Evolutionary conservation across 2,888 invertebrate genomes (phyloP).

Genomic region (Chaetogeoica ovagalla): DNA sequence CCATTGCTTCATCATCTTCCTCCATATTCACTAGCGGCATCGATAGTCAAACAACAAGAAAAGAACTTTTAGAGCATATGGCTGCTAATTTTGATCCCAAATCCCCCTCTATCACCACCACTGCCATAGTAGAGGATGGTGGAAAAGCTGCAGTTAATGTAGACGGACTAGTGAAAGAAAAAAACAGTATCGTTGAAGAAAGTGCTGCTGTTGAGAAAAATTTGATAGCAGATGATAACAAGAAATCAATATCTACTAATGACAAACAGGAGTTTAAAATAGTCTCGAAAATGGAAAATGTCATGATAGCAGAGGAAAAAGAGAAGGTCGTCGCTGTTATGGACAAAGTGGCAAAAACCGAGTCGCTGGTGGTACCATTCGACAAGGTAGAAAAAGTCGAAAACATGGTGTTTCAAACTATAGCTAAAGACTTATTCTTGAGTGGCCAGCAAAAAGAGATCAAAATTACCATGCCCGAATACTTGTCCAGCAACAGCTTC

Average conservation of each 20-base stretch:
- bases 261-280: constrained; percentile 24
- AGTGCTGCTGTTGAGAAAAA: neutral
- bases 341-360: constrained; percentile 11
- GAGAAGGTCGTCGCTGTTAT: neutral
- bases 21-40: constrained; percentile 21
- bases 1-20: neutral
- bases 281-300: constrained; percentile 27
- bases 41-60: constrained; percentile 36
- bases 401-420: neutral
- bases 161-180: neutral
- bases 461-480: constrained; percentile 36
- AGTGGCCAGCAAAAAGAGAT: constrained; percentile 32
- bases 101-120: neutral
- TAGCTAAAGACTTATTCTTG: constrained; percentile 33
- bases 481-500: constrained; percentile 8
- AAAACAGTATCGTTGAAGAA: neutral
- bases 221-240: neutral
- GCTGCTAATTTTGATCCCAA: constrained; percentile 29
- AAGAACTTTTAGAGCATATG: constrained; percentile 39
- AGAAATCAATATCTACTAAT: neutral
- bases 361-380: constrained; percentile 6
- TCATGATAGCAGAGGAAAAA: constrained; percentile 8
- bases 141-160: neutral
- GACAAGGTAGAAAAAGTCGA: constrained; percentile 30
- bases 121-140: neutral